Conservation (phyloP, 35 echinoderm and acorn worm species). For the Ophioderma brevispina region DNA sequence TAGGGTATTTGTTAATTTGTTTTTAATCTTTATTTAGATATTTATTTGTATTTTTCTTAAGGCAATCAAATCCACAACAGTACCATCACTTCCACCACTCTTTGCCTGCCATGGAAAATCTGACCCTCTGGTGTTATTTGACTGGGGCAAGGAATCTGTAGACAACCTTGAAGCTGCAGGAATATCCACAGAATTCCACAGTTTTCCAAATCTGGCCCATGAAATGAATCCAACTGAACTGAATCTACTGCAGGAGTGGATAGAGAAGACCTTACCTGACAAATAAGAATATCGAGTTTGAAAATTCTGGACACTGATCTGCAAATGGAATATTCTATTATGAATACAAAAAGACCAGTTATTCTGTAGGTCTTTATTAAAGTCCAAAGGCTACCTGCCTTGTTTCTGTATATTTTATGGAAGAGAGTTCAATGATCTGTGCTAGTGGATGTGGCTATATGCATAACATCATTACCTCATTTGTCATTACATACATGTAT, state of each 20-base stretch:
- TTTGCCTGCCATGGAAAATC: slow-evolving; percentile 64
- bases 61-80: neutral
- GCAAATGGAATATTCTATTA: no score
- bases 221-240: slow-evolving; percentile 75
- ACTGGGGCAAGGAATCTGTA: slow-evolving; percentile 56
- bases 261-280: slow-evolving; percentile 30
- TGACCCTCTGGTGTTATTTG: slow-evolving; percentile 64
- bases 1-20: neutral
- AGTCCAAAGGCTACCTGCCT: no score
- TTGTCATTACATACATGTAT: no score
- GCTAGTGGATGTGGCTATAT: no score
- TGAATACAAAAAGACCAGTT: no score
- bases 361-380: no score
- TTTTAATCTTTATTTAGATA: neutral
- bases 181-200: slow-evolving; percentile 60
- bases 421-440: no score
- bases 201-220: slow-evolving; percentile 67
- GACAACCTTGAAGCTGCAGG: slow-evolving; percentile 26
- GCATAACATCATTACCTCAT: no score
- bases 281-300: neutral
- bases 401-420: no score
- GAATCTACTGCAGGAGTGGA: slow-evolving; percentile 68
- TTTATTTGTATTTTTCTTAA: slow-evolving; percentile 16
- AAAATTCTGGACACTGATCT: no score
- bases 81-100: slow-evolving; percentile 51